Base-by-base conservation (phyloP, 1,140 invertebrate genomes). In the Linepithema humile region DNA sequence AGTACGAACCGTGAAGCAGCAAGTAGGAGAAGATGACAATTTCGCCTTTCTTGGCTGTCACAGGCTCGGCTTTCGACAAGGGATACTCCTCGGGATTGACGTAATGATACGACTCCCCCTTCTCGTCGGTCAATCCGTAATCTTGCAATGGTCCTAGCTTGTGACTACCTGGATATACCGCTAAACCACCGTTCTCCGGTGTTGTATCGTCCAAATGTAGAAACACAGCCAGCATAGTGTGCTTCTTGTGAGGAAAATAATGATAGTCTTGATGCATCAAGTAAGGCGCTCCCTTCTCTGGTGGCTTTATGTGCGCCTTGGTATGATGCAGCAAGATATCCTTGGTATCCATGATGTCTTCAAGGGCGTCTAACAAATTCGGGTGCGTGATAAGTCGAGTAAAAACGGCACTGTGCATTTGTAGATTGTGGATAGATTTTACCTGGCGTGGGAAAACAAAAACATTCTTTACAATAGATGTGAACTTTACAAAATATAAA, bases 261-360 rank as follows among this genome's bases (percentile, higher is more conserved):
- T 95, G 96, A 87, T 96, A 96, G 78, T 96, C 96, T 87, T 95
- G 95, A 83, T 96, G 96, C 95, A 96, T 96, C 1, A 96, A 94
- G 87, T 96, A 96, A 0, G 95, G 95, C 4, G 95, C 95, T 9
- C 96, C 96, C n/a, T 95, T 95, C 65, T 95, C 95, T 3, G 95
- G 95, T 2, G 96, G 96, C 83, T 96, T 96, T 3, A 95, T 90
- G 72, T 96, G 96, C 0, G 96, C 96, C 88, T 96, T 96, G 2
- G 96, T 96, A 87, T 96, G 96, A 88, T 96, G 96, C 2, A 96
- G 91, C 4, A 95, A 83, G 69, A 96, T 95, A 85, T 96, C 95
- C 72, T 92, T 87, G 0, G 95, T 96, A 0, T 91, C 94, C 95
- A 96, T 95, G 0, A 96, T 74, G 78, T 96, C 95, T 83, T 96